These are phyloP conservation scores for Lobophora halterata DNA, from an alignment of 2,888 invertebrate species.

Conservation along the genomic window DNA sequence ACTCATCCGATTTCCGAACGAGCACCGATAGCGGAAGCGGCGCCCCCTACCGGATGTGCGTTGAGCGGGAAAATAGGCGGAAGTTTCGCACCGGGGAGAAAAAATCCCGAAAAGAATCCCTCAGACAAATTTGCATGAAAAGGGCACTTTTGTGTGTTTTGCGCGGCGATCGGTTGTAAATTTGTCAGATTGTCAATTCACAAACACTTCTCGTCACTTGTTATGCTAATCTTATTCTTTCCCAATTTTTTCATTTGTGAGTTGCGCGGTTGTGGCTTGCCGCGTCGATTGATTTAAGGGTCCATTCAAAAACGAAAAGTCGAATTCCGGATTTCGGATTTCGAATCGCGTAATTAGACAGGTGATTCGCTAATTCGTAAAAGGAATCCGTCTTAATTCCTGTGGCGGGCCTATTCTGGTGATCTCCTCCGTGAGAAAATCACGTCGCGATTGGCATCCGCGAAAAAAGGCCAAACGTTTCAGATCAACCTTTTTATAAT, in stretches of 20 bases:
- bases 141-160: slow-evolving; percentile 71
- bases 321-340: slow-evolving; percentile 54
- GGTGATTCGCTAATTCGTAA: slow-evolving; percentile 77
- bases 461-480: slow-evolving; percentile 63
- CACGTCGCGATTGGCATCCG: slow-evolving; percentile 75
- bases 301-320: slow-evolving; percentile 28
- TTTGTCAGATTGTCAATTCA: slow-evolving; percentile 78
- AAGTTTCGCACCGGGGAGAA: slow-evolving; percentile 67
- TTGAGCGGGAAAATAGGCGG: slow-evolving; percentile 79
- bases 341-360: slow-evolving; percentile 69
- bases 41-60: slow-evolving; percentile 69
- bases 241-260: slow-evolving; percentile 36
- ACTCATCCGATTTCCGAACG: slow-evolving; percentile 71
- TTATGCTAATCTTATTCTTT: slow-evolving; percentile 69
- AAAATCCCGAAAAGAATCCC: slow-evolving; percentile 65
- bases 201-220: slow-evolving; percentile 68
- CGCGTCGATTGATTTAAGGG: slow-evolving; percentile 31
- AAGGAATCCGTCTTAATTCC: slow-evolving; percentile 69
- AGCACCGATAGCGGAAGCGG: slow-evolving; percentile 62
- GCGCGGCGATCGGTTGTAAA: slow-evolving; percentile 70
- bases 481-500: slow-evolving; percentile 52
- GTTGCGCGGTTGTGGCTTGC: slow-evolving; percentile 29
- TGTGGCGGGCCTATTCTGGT: slow-evolving; percentile 46
- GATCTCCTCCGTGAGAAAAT: slow-evolving; percentile 70
- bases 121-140: slow-evolving; percentile 76